These are phyloP conservation scores for Holothuria scabra DNA, from an alignment of 53 echinoderm and acorn worm genomes.

Conservation along the genomic window DNA sequence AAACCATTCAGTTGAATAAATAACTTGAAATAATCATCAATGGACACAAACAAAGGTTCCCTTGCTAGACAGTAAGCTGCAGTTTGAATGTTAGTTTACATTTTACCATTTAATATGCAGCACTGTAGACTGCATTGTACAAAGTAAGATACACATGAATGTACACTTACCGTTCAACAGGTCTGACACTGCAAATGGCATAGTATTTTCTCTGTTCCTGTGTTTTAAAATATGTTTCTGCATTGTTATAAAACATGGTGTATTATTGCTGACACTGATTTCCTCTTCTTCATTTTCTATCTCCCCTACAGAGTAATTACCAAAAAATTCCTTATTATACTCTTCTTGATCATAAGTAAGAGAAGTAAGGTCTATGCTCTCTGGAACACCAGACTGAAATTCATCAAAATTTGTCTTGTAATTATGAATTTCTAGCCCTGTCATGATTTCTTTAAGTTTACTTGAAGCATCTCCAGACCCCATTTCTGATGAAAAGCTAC, in stretches of 20 bases:
- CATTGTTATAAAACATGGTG: conserved; percentile 79
- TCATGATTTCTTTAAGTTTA: conserved; percentile 65
- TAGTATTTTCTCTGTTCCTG: conserved; percentile 58
- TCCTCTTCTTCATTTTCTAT: background rate
- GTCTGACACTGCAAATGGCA: conserved; percentile 62
- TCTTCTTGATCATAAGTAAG: conserved; percentile 86
- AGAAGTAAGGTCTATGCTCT: conserved; percentile 84
- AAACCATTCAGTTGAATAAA: too few species aligned
- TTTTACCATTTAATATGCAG: too few species aligned
- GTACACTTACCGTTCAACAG: conserved; percentile 69
- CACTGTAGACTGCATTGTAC: background rate
- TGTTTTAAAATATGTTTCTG: conserved; percentile 78
- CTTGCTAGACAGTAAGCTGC: too few species aligned
- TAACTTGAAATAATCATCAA: too few species aligned
- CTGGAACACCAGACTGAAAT: conserved; percentile 71
- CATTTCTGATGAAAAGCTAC: conserved; percentile 16
- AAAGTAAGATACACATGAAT: background rate
- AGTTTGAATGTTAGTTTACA: too few species aligned
- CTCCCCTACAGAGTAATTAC: conserved; percentile 23
- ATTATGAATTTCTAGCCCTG: conserved; percentile 55
- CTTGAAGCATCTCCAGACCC: conserved; percentile 67
- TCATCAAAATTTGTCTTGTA: conserved; percentile 71
- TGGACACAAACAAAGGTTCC: too few species aligned
- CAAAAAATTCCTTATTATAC: conserved; percentile 86
- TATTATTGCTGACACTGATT: conserved; percentile 68